phyloP scores from a whole-genome alignment of 2,888 invertebrate genomes.

The Brachynemurus nebulosus region DNA sequence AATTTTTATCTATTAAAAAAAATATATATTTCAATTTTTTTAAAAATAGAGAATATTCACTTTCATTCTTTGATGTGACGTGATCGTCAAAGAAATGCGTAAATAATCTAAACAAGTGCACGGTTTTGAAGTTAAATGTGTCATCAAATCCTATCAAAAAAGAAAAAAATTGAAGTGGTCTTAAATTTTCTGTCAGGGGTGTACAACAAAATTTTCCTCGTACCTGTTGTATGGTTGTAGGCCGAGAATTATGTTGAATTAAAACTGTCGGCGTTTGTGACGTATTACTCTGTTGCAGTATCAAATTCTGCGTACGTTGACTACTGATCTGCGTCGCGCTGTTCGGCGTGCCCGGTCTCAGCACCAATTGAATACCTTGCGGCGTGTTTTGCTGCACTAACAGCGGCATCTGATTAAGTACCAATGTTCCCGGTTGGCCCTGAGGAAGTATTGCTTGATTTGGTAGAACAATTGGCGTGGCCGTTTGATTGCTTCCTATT shows the following conservation, averaged over 20 bases:
- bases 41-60: no score
- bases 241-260: conserved; percentile 19
- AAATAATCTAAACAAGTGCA: no score
- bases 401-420: conserved; percentile 34
- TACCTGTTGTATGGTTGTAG: conserved; percentile 12
- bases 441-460: conserved; percentile 16
- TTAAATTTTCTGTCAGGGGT: no score
- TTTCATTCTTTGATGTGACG: no score
- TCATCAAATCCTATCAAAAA: no score
- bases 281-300: conserved; percentile 10
- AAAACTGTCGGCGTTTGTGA: conserved; percentile 10
- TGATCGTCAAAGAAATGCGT: no score
- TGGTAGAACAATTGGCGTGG: conserved; percentile 9
- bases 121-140: no score
- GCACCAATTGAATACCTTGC: conserved; percentile 55
- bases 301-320: conserved; percentile 13
- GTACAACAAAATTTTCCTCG: no score
- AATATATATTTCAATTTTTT: no score
- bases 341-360: conserved; percentile 45
- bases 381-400: conserved; percentile 47
- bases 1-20: no score
- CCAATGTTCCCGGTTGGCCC: conserved; percentile 6
- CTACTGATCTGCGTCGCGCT: conserved; percentile 26
- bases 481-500: background rate
- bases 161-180: no score